Percentiles rank a stretch among this genome's conserved stretches.
phyloP scores from a whole-genome alignment of 2,113 vertebrate species.

The Euleptes europaea region DNA sequence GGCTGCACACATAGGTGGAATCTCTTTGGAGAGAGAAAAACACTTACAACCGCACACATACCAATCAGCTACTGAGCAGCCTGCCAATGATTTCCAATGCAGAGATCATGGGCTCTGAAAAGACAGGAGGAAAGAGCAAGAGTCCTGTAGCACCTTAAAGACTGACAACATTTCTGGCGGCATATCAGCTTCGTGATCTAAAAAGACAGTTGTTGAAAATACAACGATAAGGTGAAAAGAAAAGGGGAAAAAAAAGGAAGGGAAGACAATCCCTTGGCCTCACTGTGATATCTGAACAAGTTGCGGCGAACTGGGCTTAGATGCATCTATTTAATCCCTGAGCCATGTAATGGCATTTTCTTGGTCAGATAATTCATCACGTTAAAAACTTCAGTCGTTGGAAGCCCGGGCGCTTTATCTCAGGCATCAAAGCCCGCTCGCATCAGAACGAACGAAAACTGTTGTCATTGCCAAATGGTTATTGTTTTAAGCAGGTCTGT shows the following conservation, averaged over 20 bases:
- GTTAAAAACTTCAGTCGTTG: conserved; percentile 13
- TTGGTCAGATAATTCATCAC: conserved; percentile 36
- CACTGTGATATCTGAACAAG: fast-evolving
- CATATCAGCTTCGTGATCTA: too few species aligned
- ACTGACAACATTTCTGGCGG: too few species aligned
- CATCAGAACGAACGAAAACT: conserved; percentile 58
- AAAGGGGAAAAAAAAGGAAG: conserved; percentile 17
- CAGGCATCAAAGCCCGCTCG: conserved; percentile 51
- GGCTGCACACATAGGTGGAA: conserved; percentile 41
- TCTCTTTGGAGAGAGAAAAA: conserved; percentile 12
- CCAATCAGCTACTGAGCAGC: conserved; percentile 21
- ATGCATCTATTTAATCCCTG: conserved; percentile 40
- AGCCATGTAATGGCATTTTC: conserved; percentile 37
- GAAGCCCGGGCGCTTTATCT: conserved; percentile 42
- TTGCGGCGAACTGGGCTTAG: not conserved
- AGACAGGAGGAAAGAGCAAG: too few species aligned
- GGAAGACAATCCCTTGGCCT: conserved; percentile 27
- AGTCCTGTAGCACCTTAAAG: too few species aligned
- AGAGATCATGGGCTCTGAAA: conserved; percentile 45
- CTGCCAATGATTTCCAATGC: conserved; percentile 14
- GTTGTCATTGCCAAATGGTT: conserved; percentile 73
- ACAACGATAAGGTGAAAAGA: not conserved
- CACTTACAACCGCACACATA: conserved; percentile 1
- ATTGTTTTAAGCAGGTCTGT: conserved; percentile 76
- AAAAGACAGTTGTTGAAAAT: conserved; percentile 56